These are phyloP conservation scores for Agrotis segetum DNA, from an alignment of 2,888 invertebrate genomes.

Conservation along the genomic window DNA sequence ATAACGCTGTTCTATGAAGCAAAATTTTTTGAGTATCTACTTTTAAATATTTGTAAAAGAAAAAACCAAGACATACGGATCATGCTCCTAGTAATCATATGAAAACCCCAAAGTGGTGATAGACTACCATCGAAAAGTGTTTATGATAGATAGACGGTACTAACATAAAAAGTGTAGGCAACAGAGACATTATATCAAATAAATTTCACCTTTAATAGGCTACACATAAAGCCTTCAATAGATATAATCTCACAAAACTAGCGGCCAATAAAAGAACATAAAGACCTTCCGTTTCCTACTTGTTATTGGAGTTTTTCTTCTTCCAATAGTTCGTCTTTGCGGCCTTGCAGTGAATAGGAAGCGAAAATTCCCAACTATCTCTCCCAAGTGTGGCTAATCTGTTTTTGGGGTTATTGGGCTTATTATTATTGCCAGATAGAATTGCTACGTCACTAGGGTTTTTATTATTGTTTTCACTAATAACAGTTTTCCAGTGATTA, in stretches of 20 bases:
- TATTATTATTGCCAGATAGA: conserved; percentile 38
- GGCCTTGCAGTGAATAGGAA: conserved; percentile 48
- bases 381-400: conserved; percentile 46
- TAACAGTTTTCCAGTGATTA: conserved; percentile 10
- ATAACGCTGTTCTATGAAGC: too few species aligned
- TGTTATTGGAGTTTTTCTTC: conserved; percentile 53
- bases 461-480: conserved; percentile 17
- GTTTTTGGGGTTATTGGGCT: conserved; percentile 49
- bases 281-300: conserved; percentile 54
- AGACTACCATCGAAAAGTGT: too few species aligned
- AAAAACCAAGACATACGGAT: too few species aligned
- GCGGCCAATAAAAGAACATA: conserved; percentile 40
- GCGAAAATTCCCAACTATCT: conserved; percentile 35
- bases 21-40: too few species aligned
- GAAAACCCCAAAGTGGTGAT: too few species aligned
- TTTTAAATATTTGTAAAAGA: too few species aligned
- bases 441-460: conserved; percentile 29
- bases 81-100: too few species aligned
- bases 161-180: too few species aligned
- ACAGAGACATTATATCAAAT: too few species aligned
- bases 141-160: not conserved
- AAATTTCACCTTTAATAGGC: too few species aligned
- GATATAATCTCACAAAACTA: conserved; percentile 44
- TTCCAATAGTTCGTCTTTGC: conserved; percentile 27
- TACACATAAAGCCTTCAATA: conserved; percentile 16